These are phyloP conservation scores for Euleptes europaea DNA, from an alignment of 2,113 vertebrate genomes.

Conservation along the genomic window DNA sequence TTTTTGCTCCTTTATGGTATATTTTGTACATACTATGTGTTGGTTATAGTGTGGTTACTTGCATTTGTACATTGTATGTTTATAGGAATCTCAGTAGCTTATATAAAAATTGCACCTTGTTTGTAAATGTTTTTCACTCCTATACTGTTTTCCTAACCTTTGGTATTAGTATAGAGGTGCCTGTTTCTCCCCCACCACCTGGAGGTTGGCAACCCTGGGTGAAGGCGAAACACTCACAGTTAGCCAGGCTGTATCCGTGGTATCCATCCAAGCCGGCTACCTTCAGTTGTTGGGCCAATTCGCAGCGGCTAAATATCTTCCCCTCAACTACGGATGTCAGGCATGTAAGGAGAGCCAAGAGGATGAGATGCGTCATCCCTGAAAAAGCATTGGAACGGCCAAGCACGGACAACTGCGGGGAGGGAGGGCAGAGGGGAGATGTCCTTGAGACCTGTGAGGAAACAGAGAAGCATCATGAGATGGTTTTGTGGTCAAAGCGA, in stretches of 20 bases:
- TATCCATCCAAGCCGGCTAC: slow-evolving; percentile 68
- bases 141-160: no score
- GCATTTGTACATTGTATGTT: no score
- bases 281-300: slow-evolving; percentile 67
- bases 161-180: no score
- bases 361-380: slow-evolving; percentile 38
- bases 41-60: no score
- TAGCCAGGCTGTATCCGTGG: slow-evolving; percentile 64
- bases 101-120: no score
- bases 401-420: not conserved
- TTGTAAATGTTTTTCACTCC: no score
- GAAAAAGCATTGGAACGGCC: not conserved
- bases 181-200: no score
- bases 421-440: not conserved
- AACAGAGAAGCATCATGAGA: not conserved
- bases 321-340: slow-evolving; percentile 38
- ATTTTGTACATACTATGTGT: no score
- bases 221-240: slow-evolving; percentile 67
- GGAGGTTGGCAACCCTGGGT: no score
- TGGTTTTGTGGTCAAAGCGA: not conserved
- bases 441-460: not conserved
- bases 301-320: slow-evolving; percentile 69
- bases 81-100: no score
- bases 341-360: slow-evolving; percentile 55
- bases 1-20: no score